These are phyloP conservation scores for Drosophila cognata DNA, from an alignment of 2,888 invertebrate species.

Conservation along the genomic window DNA sequence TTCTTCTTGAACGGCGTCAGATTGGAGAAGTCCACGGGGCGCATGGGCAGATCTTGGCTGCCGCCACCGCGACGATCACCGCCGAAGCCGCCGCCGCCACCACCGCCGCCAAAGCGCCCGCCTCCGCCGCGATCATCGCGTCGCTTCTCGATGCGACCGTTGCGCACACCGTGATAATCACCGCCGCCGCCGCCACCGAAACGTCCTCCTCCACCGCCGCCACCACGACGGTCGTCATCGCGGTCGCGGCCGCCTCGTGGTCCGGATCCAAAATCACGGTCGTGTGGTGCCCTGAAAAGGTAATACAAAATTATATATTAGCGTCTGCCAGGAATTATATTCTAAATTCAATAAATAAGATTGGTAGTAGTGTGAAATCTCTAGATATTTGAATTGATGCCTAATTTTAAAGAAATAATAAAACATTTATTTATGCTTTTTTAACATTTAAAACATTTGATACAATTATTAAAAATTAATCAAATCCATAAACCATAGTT, in stretches of 20 bases:
- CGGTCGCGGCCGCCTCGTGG: constrained; percentile 89
- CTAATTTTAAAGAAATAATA: too few relatives aligned
- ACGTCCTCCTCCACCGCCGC: constrained; percentile 51
- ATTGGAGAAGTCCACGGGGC: constrained; percentile 87
- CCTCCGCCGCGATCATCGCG: constrained; percentile 85
- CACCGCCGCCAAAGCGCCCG: constrained; percentile 93
- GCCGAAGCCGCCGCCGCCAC: constrained; percentile 88
- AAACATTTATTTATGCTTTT: background rate
- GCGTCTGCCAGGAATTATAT: background rate
- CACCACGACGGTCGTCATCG: constrained; percentile 86
- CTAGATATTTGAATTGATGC: background rate
- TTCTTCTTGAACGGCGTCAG: constrained; percentile 92
- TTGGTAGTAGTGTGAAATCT: background rate
- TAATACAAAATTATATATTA: background rate
- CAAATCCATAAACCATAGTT: background rate
- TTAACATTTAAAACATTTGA: background rate
- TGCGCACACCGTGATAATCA: constrained; percentile 86
- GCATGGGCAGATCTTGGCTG: constrained; percentile 92
- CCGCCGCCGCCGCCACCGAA: constrained; percentile 90
- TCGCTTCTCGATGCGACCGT: constrained; percentile 82
- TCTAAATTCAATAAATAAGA: too few relatives aligned
- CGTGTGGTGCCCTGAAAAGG: constrained; percentile 82
- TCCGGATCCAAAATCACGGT: constrained; percentile 82
- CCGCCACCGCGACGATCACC: constrained; percentile 86
- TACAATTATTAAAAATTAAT: background rate